Percentiles rank a stretch among this genome's conserved stretches.
Evolutionary conservation across 2,113 vertebrate genomes (phyloP).

Genomic region (Sinocyclocheilus rhinocerous): DNA sequence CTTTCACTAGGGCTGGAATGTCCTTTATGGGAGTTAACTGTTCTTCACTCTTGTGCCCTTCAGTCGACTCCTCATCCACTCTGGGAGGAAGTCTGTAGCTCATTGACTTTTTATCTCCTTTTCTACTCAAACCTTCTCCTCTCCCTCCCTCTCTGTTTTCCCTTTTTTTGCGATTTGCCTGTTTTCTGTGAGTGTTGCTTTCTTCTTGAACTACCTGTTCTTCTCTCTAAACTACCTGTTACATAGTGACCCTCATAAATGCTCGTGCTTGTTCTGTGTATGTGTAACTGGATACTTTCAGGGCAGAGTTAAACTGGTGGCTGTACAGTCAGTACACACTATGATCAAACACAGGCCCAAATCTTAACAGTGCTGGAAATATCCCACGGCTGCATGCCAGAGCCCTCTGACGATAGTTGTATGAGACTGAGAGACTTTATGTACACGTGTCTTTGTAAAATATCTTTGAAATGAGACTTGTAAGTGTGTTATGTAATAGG

Average conservation of each 20-base stretch:
- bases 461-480: slow-evolving; percentile 3
- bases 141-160: slow-evolving; percentile 35
- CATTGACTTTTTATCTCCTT: slow-evolving; percentile 38
- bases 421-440: neutral
- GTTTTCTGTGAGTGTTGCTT: slow-evolving; percentile 34
- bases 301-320: slow-evolving; percentile 50
- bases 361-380: slow-evolving; percentile 28
- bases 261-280: slow-evolving; percentile 42
- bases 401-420: neutral
- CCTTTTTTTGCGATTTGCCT: slow-evolving; percentile 14
- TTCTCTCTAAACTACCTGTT: neutral
- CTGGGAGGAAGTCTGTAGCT: slow-evolving; percentile 5
- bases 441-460: neutral
- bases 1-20: slow-evolving; percentile 36
- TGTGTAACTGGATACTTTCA: slow-evolving; percentile 72
- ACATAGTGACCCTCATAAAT: neutral
- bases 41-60: slow-evolving; percentile 65
- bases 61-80: slow-evolving; percentile 63
- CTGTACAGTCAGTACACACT: slow-evolving; percentile 11
- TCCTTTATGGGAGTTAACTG: slow-evolving; percentile 1
- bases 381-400: neutral
- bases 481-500: neutral
- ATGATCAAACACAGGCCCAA: slow-evolving; percentile 21
- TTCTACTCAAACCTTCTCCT: slow-evolving; percentile 32
- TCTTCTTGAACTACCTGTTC: neutral